These are phyloP conservation scores for Embidobia sp. DNA, from an alignment of 2,888 invertebrate species.

Conservation along the genomic window DNA sequence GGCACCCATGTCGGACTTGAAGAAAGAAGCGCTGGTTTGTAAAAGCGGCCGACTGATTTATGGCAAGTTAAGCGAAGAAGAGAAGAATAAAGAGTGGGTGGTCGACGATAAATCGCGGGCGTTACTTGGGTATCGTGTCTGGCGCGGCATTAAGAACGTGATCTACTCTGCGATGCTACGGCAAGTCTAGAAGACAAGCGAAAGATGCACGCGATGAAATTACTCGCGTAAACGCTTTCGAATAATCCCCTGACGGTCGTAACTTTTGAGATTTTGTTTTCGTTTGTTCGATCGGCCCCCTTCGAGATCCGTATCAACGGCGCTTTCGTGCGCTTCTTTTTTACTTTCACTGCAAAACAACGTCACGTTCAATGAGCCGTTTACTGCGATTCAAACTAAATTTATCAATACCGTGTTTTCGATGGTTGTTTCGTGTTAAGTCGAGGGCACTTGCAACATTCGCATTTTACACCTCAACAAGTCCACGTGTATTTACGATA, in stretches of 20 bases:
- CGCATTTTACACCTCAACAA: slow-evolving; percentile 49
- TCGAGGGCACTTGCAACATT: slow-evolving; percentile 35
- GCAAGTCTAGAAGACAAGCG: slow-evolving; percentile 55
- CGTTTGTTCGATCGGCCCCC: slow-evolving; percentile 54
- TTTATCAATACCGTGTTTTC: slow-evolving; percentile 55
- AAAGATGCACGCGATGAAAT: slow-evolving; percentile 66
- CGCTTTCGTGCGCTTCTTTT: slow-evolving; percentile 61
- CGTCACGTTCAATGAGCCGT: slow-evolving; percentile 61
- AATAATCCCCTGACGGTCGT: slow-evolving; percentile 59
- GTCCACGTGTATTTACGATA: slow-evolving; percentile 49
- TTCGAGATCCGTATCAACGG: slow-evolving; percentile 53
- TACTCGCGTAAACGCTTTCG: slow-evolving; percentile 64
- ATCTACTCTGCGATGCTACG: slow-evolving; percentile 63
- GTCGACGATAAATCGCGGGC: slow-evolving; percentile 74
- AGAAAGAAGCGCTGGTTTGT: slow-evolving; percentile 68
- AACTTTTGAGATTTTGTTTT: slow-evolving; percentile 64
- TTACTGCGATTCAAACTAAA: slow-evolving; percentile 46
- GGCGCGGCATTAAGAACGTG: slow-evolving; percentile 71
- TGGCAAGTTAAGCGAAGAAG: slow-evolving; percentile 68
- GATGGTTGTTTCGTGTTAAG: slow-evolving; percentile 47
- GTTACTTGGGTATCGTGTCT: slow-evolving; percentile 73
- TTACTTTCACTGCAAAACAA: slow-evolving; percentile 63
- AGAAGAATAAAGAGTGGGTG: slow-evolving; percentile 68
- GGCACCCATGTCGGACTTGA: slow-evolving; percentile 69
- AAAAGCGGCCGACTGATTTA: slow-evolving; percentile 76